Base-by-base conservation (phyloP, 1,140 invertebrate genomes). In the Rhyzopertha dominica region DNA sequence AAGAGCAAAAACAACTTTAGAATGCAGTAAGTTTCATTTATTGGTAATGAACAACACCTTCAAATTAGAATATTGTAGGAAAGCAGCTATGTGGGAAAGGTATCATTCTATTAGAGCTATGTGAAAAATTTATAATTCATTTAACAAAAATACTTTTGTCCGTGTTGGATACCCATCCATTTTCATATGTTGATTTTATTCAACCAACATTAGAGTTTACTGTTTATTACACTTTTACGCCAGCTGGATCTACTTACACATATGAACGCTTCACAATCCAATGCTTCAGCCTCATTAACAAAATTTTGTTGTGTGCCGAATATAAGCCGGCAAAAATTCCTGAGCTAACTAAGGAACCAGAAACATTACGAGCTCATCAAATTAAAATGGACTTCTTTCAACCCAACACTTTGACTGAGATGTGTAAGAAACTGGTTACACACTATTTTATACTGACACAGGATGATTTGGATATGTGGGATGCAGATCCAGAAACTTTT, bases 261-360 rank as follows among this genome's bases (percentile, higher is more conserved):
- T 94, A 90, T 71, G 87, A 92, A 63, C 73, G 81, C 61, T 90
- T 95, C 64, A 81, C 81, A 26, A 90, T 96, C 49, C 87, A 92
- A 47, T 89, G 85, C 54, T 77, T 96, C 43, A 95, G 94, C 70
- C 72, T 95, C 41, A 80, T 95, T 19, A 95, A 92, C 67, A 78
- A 74, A 1, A 85, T 95, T 47, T 71, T 95, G 49, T 66, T 85
- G 37, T 86, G 84, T 67, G 70, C 76, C 5, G 80, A 85, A 60
- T 92, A 86, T 62, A 85, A 79, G 58, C 66, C 75, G 32, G 71
- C 74, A 0, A 84, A 84, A 67, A 58, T 65, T 49, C 61, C 68
- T 17, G 77, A 78, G 69, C 58, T 63, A 59, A 73, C 73, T 34
- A 73, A 67, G 43, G 71, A 74, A 18, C 62, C 70, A 25, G 64